A percentile compares a stretch with the other conserved stretches of the same genome.
phyloP scores from a whole-genome alignment of 2,113 vertebrate species.

The Puffinus mauretanicus region DNA sequence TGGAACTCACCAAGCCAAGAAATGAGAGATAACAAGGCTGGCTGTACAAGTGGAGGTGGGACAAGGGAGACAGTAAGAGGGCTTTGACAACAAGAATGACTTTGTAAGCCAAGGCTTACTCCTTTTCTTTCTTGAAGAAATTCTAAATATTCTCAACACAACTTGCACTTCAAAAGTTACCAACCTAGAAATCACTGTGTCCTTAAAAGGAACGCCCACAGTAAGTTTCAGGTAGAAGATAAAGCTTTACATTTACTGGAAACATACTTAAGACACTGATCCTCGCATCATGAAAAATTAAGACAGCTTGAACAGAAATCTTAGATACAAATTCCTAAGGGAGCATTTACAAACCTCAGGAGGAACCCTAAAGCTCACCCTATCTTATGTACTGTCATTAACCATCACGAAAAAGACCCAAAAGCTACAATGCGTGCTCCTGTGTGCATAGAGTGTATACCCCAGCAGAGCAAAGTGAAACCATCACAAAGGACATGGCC shows the following conservation, averaged over 20 bases:
- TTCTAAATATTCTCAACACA: neutral
- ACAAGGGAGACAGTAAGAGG: neutral
- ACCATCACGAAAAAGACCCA: neutral
- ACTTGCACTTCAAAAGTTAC: neutral
- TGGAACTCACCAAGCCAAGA: neutral
- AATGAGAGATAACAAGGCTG: constrained; percentile 21
- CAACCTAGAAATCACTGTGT: neutral
- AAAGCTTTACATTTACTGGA: neutral
- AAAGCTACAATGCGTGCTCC: accelerated
- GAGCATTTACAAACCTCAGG: neutral
- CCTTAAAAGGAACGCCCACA: neutral
- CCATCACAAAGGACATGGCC: neutral
- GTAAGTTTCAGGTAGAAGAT: neutral
- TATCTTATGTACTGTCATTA: neutral
- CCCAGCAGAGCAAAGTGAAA: neutral
- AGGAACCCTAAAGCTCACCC: neutral
- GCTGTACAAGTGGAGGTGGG: neutral
- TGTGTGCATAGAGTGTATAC: neutral
- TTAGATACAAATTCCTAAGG: neutral
- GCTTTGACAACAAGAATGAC: constrained; percentile 11
- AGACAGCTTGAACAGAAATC: neutral
- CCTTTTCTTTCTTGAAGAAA: neutral
- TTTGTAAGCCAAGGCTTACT: neutral
- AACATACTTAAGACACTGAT: neutral
- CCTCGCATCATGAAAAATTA: neutral